Percentiles rank a stretch among this genome's conserved stretches.
Evolutionary conservation across 2,113 vertebrate species (phyloP).

Genomic region (Heterotis niloticus): DNA sequence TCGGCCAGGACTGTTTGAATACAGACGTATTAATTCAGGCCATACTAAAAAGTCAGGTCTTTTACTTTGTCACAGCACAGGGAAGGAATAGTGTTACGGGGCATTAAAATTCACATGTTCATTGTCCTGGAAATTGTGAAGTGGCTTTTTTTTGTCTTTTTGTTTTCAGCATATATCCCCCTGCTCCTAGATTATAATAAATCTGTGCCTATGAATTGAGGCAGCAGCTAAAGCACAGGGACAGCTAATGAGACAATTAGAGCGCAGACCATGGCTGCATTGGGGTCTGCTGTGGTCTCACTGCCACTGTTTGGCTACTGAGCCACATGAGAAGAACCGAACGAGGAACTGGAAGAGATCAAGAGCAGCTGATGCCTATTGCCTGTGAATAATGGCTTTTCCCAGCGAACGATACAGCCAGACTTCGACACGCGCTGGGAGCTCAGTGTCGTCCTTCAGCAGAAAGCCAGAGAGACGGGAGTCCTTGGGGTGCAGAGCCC

Average conservation of each 20-base stretch:
- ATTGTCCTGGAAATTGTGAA: slow-evolving; percentile 7
- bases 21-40: slow-evolving; percentile 23
- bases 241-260: slow-evolving; percentile 40
- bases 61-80: slow-evolving; percentile 10
- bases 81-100: neutral
- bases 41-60: neutral
- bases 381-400: slow-evolving; percentile 28
- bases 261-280: slow-evolving; percentile 8
- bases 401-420: neutral
- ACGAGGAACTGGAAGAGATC: slow-evolving; percentile 1
- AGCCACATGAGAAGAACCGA: slow-evolving; percentile 5
- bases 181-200: slow-evolving; percentile 31
- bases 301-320: neutral
- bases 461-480: neutral
- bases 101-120: slow-evolving; percentile 24
- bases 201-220: slow-evolving; percentile 30
- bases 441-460: neutral
- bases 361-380: slow-evolving; percentile 24
- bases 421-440: neutral
- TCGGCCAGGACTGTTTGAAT: neutral
- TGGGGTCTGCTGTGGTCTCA: neutral
- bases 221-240: slow-evolving; percentile 18
- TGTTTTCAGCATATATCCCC: neutral
- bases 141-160: slow-evolving; percentile 2
- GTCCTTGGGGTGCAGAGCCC: too few species aligned